phyloP scores from a whole-genome alignment of 1,140 invertebrate genomes.

The Linepithema humile region DNA sequence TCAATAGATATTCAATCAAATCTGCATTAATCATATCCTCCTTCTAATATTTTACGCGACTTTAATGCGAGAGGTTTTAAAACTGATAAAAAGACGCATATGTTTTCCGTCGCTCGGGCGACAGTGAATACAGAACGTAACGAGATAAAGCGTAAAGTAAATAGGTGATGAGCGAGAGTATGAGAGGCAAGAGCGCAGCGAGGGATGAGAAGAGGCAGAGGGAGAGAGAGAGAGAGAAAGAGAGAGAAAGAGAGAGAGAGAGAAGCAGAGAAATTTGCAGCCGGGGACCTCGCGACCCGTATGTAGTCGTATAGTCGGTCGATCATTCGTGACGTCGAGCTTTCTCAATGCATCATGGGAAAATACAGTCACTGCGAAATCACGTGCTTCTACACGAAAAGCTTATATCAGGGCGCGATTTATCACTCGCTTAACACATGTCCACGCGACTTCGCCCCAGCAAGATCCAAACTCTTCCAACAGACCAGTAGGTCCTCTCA shows the following conservation, averaged over 20 bases:
- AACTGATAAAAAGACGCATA: conserved; percentile 33
- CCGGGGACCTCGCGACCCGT: conserved; percentile 28
- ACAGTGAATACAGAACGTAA: conserved; percentile 48
- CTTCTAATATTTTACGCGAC: not conserved
- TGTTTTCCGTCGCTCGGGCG: conserved; percentile 40
- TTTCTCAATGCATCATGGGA: conserved; percentile 57
- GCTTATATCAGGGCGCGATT: conserved; percentile 62
- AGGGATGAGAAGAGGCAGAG: not conserved
- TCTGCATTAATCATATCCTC: not conserved
- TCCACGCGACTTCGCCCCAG: not conserved
- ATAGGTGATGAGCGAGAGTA: conserved; percentile 24
- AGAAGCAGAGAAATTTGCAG: conserved; percentile 38
- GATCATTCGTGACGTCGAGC: conserved; percentile 64
- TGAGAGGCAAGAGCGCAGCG: not conserved
- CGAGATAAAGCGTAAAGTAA: conserved; percentile 55
- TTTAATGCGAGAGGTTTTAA: conserved; percentile 40
- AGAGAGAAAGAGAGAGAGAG: not conserved
- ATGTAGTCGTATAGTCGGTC: conserved; percentile 51
- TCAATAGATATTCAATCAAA: not conserved
- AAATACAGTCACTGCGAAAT: conserved; percentile 63
- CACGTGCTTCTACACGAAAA: conserved; percentile 56
- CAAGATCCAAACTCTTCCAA: not conserved
- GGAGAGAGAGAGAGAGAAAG: not conserved
- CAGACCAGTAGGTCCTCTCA: not conserved
- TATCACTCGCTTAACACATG: conserved; percentile 62